Base-by-base conservation (phyloP, 2,888 invertebrate genomes). In the Tanypteryx hageni region DNA sequence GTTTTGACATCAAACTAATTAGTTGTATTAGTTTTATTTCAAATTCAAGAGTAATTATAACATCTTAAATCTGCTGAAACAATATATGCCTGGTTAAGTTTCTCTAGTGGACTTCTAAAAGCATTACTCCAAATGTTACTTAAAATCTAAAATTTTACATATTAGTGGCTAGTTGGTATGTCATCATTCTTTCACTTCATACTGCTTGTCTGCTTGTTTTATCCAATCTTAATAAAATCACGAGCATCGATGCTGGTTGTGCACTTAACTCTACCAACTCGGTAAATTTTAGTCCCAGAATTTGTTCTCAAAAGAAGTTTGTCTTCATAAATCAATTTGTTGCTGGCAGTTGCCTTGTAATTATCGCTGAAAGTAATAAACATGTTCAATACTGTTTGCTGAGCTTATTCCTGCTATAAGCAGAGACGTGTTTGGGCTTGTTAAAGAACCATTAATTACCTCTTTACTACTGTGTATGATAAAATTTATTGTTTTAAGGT, bases 121-220 rank as follows among this genome's bases (percentile, higher is more conserved):
- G 89, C 89, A 18, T 89, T 44, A 89, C 89, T 68, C 64, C 56
- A 89, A 89, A 89, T 89, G 89, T 89, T 89, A 44, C 44, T 89
- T 89, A 89, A 64, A 89, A 64, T 68, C 64, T 89, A 61, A 64
- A 89, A 89, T 89, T 89, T 89, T 89, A 89, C 68, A 61, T 68
- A 64, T 89, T 89, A 89, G 89, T 89, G 89, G 89, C 89, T 89
- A 89, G 89, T 89, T 89, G 89, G 89, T 89, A 89, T 89, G 64
- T 89, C 89, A 89, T 89, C 68, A 89, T 89, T 58, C 89, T 89
- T 89, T 68, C 64, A 59, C 68, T 61, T 89, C 89, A 89, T 89
- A 64, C 89, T 89, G 89, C 89, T 89, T 89, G 61, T 64, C 64
- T 61, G 89, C 89, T 89, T 89, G 89, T 89, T 89, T 89, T 68